Evolutionary conservation across 2,888 invertebrate genomes (phyloP), one percentile per base, ranked within the genome.

Genomic region (Lycocerus yunnanus): DNA sequence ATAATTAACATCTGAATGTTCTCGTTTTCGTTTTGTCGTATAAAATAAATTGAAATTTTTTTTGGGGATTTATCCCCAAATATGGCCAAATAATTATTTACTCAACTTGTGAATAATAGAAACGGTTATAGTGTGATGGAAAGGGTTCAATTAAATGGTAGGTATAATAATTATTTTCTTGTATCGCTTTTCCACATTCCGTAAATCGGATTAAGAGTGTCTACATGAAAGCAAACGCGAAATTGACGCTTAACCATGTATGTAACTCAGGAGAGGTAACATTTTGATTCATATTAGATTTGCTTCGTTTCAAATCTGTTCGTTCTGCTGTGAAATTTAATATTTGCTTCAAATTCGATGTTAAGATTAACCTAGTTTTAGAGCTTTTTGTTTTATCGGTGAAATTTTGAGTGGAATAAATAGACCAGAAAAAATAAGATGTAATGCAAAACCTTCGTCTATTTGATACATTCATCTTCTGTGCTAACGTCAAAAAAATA

Each of bases 251-350:
- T 73, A 73, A 73, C 73, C 69, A 73, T 73, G 73, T 73, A 66
- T 73, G 69, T 69, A 73, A 73, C 73, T 69, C 43, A 21, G 27
- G 66, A 43, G 43, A 73, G 69, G 73, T 73, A 73, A 73, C 73
- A 69, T 73, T 73, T 69, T 69, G 69, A 73, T 69, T 73, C 69
- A 68, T 67, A 72, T 72, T 72, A 72, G 72, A 68, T 68, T 72
- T 68, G 67, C 72, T 72, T 65, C 72, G 58, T 66, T 66, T 73
- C 66, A 58, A 65, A 69, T 69, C 69, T 16, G 69, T 65, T 69
- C 68, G 43, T 66, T 66, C 69, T 69, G 16, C 43, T 66, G 69
- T 69, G 60, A 73, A 69, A 73, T 73, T 69, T 69, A 68, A 73
- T 69, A 73, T 72, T 71, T 71, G 70, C 59, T 65, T 43, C 65